Evolutionary conservation across 2,113 vertebrate species (phyloP).

Genomic region (Speoplatyrhinus poulsoni): DNA sequence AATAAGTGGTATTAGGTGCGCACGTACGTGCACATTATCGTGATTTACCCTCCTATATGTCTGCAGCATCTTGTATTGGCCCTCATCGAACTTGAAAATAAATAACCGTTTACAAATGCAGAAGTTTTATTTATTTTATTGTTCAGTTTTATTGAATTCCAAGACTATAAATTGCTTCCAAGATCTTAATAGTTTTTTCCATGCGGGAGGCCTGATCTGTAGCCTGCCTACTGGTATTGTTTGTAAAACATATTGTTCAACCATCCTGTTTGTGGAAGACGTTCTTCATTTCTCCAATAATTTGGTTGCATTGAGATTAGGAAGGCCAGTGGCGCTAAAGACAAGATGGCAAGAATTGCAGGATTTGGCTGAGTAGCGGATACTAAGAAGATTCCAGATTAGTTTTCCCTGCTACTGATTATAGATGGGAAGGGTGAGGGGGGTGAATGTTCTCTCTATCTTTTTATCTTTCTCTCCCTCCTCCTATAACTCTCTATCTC

Average conservation of each 20-base stretch:
- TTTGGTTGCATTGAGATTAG: slow-evolving; percentile 77
- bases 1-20: slow-evolving; percentile 57
- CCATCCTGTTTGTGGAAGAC: slow-evolving; percentile 22
- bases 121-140: too few species aligned
- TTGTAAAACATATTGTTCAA: neutral
- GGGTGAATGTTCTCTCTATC: neutral
- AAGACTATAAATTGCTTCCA: too few species aligned
- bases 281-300: slow-evolving; percentile 65
- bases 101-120: neutral
- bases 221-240: neutral
- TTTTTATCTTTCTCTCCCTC: slow-evolving; percentile 37
- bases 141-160: too few species aligned
- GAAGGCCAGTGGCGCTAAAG: slow-evolving; percentile 70
- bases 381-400: slow-evolving; percentile 77
- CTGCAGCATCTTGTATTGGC: slow-evolving; percentile 27
- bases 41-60: slow-evolving; percentile 38
- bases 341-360: slow-evolving; percentile 79
- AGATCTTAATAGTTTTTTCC: too few species aligned
- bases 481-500: slow-evolving; percentile 33
- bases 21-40: slow-evolving; percentile 5
- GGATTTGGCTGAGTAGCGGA: slow-evolving; percentile 72
- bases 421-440: slow-evolving; percentile 47
- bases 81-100: neutral
- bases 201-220: neutral
- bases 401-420: slow-evolving; percentile 73